Evolutionary conservation across 2,113 vertebrate species (phyloP), one percentile per base, ranked within the genome.

Genomic region (Syrrhaptes paradoxus): DNA sequence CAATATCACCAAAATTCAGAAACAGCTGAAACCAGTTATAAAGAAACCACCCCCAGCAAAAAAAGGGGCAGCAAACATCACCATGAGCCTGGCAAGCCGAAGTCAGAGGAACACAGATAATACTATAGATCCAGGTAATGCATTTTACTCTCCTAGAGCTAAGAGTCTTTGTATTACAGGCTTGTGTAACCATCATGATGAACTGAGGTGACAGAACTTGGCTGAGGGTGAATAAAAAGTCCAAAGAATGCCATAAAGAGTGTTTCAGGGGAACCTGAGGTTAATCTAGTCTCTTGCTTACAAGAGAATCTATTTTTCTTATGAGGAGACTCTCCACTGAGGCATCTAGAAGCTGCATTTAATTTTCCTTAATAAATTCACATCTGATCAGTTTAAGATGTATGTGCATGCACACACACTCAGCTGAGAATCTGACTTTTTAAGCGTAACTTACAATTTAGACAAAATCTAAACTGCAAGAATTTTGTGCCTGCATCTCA

Each of bases 101-200:
- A 97, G 92, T 46, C 98, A 98, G 86, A 97, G 98, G 70, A 98
- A 98, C 65, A 94, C 97, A 0, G 98, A 98, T 76, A 97, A 89
- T 36, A 3, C 90, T 61, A 61, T 94, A 84, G 93, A 97, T 95
- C 83, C 97, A 96, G 98, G 98, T 98, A 98, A 96, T 65, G 3
- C 25, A 38, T 81, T 95, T 92, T 57, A 67, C 43, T 24, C 36
- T 70, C 29, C 10, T 68, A 13, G 70, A 82, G 63, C 38, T 38
- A 17, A 31, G 28, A 13, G 4, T n/a, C 21, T 75, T 55, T 51
- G 32, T 75, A 36, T 32, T 32, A 34, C 73, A 59, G 17, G 10
- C 6, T 54, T 59, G 7, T 16, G 49, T 66, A 67, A 51, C 14
- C 10, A 5, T 7, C 76, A 41, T 49, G 25, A 73, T 63, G 28